Conservation (phyloP, 64 coral and sea anemone genomes). For the Porites australiensis region DNA sequence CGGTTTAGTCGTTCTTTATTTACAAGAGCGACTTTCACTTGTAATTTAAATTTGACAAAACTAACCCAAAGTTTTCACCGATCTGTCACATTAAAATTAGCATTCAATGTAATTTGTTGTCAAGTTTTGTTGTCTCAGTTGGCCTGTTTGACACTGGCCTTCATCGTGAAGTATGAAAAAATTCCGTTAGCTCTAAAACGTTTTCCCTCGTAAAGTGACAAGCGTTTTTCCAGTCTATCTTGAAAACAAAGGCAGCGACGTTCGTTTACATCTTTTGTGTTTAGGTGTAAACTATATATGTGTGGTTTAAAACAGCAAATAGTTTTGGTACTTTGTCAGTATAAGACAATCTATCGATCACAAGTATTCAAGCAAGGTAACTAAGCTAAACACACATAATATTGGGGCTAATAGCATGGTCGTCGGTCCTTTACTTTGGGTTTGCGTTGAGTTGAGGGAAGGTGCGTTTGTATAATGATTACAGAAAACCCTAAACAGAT, state of each 20-base stretch:
- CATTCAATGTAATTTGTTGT: constrained; percentile 82
- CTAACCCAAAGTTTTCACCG: constrained; percentile 89
- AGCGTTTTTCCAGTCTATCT: not conserved
- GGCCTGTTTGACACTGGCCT: constrained; percentile 68
- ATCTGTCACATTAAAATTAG: constrained; percentile 96
- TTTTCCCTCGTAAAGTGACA: not conserved
- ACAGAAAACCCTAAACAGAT: constrained; percentile 76
- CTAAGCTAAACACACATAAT: constrained; percentile 54
- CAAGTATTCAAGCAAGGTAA: not conserved
- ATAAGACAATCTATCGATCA: constrained; percentile 3
- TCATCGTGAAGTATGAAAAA: not conserved
- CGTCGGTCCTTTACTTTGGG: constrained; percentile 7
- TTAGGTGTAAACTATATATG: constrained; percentile 86
- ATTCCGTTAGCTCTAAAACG: constrained; percentile 22
- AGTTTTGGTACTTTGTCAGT: constrained; percentile 44
- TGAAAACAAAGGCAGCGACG: not conserved
- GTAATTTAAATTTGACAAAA: constrained; percentile 97
- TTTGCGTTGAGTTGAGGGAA: constrained; percentile 48
- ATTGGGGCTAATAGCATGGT: constrained; percentile 13
- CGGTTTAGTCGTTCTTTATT: constrained; percentile 60
- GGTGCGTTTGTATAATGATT: constrained; percentile 83
- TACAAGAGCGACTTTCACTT: constrained; percentile 80
- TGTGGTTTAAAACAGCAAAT: constrained; percentile 63
- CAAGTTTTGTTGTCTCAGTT: constrained; percentile 86
- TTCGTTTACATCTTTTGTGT: constrained; percentile 76